phyloP scores from a whole-genome alignment of 2,797 vertebrate species.

The Argya squamiceps region DNA sequence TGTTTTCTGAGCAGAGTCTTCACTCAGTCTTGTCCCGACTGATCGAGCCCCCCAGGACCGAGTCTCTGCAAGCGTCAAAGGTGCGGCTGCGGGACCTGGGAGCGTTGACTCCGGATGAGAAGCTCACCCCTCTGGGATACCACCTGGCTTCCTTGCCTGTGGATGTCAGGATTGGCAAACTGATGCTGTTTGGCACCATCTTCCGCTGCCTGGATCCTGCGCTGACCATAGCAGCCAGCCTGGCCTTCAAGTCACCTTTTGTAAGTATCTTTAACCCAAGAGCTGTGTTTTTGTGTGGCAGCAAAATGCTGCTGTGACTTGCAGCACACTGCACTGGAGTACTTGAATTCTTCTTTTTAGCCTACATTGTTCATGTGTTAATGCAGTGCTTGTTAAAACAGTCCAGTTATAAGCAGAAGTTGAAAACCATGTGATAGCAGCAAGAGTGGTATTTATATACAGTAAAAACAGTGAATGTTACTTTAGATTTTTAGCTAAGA shows the following conservation, averaged over 20 bases:
- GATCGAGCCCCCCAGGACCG: conserved; percentile 87
- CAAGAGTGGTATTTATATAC: neutral
- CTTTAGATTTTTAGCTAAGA: neutral
- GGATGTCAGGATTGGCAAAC: conserved; percentile 95
- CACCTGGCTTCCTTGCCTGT: conserved; percentile 96
- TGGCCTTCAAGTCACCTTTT: conserved; percentile 91
- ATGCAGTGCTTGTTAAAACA: neutral
- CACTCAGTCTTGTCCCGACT: conserved; percentile 89
- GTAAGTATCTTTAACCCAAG: conserved; percentile 69
- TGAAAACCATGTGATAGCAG: neutral
- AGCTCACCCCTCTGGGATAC: conserved; percentile 93
- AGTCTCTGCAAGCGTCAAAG: conserved; percentile 86
- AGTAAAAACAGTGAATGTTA: neutral
- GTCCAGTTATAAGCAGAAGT: neutral
- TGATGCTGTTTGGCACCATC: conserved; percentile 96
- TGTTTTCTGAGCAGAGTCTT: conserved; percentile 85
- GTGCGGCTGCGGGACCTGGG: conserved; percentile 90
- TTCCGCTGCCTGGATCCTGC: conserved; percentile 97
- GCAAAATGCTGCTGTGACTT: neutral
- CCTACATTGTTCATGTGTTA: neutral
- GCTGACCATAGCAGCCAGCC: conserved; percentile 94
- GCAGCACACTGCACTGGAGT: neutral
- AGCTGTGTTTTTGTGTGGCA: neutral
- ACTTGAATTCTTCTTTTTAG: neutral
- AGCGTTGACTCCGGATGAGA: conserved; percentile 88